Base-by-base conservation (phyloP, 2,888 invertebrate species). In the Galerucella nymphaeae region DNA sequence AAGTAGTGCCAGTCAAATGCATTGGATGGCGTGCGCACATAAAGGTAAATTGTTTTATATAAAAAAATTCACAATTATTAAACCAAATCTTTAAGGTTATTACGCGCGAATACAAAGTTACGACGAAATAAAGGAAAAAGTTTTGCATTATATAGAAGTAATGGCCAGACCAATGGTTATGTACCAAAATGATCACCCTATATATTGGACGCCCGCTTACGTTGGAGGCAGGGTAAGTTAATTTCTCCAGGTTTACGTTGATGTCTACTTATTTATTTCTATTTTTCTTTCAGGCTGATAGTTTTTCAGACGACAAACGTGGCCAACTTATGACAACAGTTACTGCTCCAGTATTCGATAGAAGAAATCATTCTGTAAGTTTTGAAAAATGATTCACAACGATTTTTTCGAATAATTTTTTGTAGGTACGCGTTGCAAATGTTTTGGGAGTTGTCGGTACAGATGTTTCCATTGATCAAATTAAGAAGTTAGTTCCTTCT, bases 401-500 rank as follows among this genome's bases (percentile, higher is more conserved):
- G 14, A 14, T 14, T 14, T 38, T 8, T 45, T 41, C 2, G 4
- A 63, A 30, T 18, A 57, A 62, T 62, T 13, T 77, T 88, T 88
- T 61, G 10, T 86, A 94, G 93, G 92, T 93, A 84, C 91, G 96
- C 84, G 93, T 94, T 79, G 97, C 97, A 20, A 97, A 96, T 86
- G 90, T 99, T 77, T 89, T 99, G 77, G 99, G 99, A 66, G 97
- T 99, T 55, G 97, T 98, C 75, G 99, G 98, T 65, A 97, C 97
- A 20, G 99, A 99, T 88, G 95, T 99, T 75, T 97, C 98, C 79
- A 92, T 99, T 82, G 94, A 96, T 86, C 96, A 99, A 88, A 94
- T 99, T 83, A 94, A 94, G 87, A 96, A 97, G 90, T 91, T 97
- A 85, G 95, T 98, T 73, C 97, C 98, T 81, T 94, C 96, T 68